phyloP scores from a whole-genome alignment of 2,888 invertebrate species.

The Pediacus dermestoides region DNA sequence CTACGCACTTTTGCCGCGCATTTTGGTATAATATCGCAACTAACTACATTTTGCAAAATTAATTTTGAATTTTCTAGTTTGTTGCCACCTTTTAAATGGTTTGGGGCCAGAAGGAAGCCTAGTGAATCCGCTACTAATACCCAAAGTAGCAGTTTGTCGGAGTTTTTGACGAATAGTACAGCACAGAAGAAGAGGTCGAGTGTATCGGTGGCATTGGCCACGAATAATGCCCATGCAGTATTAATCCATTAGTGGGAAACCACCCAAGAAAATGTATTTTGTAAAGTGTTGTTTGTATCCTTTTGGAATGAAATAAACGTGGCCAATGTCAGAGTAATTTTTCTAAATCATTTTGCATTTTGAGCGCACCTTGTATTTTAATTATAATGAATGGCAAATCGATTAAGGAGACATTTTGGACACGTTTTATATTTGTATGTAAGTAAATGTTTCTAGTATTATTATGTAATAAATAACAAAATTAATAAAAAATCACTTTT shows the following conservation, averaged over 20 bases:
- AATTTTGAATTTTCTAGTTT: conserved; percentile 25
- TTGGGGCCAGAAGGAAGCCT: conserved; percentile 16
- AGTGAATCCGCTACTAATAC: conserved; percentile 53
- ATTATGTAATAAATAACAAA: too few species aligned
- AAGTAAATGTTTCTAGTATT: too few species aligned
- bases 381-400: too few species aligned
- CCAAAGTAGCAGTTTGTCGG: conserved; percentile 48
- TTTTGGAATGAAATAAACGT: too few species aligned
- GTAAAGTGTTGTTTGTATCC: too few species aligned
- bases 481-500: too few species aligned
- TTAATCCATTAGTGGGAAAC: conserved; percentile 22
- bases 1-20: conserved; percentile 80
- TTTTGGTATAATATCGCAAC: conserved; percentile 61
- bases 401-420: too few species aligned
- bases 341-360: too few species aligned
- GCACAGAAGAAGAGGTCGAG: conserved; percentile 2
- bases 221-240: conserved; percentile 31
- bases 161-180: conserved; percentile 35
- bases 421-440: too few species aligned
- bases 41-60: conserved; percentile 8
- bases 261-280: neutral
- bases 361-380: too few species aligned
- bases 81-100: conserved; percentile 40
- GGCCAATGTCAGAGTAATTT: too few species aligned
- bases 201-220: conserved; percentile 15